Evolutionary conservation across 1,140 invertebrate genomes (phyloP).

Genomic region (Stenopsyche tienmushanensis): DNA sequence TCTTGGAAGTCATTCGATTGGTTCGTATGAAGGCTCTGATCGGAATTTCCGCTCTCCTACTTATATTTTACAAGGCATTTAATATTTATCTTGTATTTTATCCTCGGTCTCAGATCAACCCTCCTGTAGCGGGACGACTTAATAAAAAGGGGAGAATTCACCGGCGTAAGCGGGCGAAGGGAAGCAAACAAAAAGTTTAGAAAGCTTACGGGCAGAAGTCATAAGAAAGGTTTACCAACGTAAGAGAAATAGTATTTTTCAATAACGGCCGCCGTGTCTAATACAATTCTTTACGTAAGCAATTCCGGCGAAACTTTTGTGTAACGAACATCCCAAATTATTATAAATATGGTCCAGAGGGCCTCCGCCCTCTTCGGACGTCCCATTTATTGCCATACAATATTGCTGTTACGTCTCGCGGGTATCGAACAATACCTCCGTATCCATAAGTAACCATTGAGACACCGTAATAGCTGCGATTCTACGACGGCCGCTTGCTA

Average conservation of each 20-base stretch:
- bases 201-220: constrained; percentile 16
- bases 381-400: constrained; percentile 30
- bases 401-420: constrained; percentile 37
- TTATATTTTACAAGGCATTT: no score
- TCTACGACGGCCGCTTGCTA: constrained; percentile 1
- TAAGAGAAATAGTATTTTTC: constrained; percentile 40
- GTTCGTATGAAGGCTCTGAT: no score
- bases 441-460: constrained; percentile 41
- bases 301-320: constrained; percentile 35
- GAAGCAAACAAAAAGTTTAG: constrained; percentile 22
- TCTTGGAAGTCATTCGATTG: no score
- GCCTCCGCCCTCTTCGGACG: constrained; percentile 5
- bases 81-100: no score
- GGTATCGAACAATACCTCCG: constrained; percentile 38
- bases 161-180: background rate
- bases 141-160: constrained; percentile 5
- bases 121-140: no score
- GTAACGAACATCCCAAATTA: constrained; percentile 43
- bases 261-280: constrained; percentile 38
- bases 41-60: no score
- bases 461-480: constrained; percentile 37
- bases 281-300: constrained; percentile 42
- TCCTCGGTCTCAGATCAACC: no score
- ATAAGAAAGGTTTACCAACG: constrained; percentile 40
- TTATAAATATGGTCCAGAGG: constrained; percentile 39